Conservation (phyloP, 1,140 invertebrate genomes). For the Kradibia gibbosae region DNA sequence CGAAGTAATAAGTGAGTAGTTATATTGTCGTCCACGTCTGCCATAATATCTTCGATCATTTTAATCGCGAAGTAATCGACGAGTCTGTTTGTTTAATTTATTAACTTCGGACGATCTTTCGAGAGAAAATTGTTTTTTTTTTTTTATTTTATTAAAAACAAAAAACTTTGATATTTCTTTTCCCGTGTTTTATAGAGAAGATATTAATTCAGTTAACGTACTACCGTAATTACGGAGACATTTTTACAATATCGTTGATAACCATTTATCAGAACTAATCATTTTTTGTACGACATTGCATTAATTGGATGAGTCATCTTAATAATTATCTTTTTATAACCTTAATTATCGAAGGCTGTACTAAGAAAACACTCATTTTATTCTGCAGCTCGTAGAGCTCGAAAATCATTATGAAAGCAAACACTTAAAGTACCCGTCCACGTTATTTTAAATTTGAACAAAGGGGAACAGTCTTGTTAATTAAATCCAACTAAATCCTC, state of each 20-base stretch:
- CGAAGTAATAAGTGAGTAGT: background rate
- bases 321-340: background rate
- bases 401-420: background rate
- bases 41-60: background rate
- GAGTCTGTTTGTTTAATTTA: background rate
- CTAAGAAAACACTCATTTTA: background rate
- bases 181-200: too few species aligned
- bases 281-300: too few species aligned
- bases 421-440: conserved; percentile 1
- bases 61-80: background rate
- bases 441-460: conserved; percentile 25
- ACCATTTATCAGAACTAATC: too few species aligned
- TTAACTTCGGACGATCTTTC: background rate
- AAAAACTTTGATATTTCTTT: too few species aligned
- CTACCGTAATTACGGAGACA: too few species aligned
- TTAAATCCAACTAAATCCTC: conserved; percentile 19
- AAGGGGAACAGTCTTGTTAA: background rate
- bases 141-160: too few species aligned
- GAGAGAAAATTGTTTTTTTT: background rate
- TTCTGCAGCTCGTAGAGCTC: background rate
- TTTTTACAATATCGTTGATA: too few species aligned
- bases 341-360: background rate
- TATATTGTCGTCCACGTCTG: background rate
- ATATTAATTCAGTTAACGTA: too few species aligned
- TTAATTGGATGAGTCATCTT: too few species aligned